phyloP scores from a whole-genome alignment of 2,113 vertebrate species.

The Vombatus ursinus region DNA sequence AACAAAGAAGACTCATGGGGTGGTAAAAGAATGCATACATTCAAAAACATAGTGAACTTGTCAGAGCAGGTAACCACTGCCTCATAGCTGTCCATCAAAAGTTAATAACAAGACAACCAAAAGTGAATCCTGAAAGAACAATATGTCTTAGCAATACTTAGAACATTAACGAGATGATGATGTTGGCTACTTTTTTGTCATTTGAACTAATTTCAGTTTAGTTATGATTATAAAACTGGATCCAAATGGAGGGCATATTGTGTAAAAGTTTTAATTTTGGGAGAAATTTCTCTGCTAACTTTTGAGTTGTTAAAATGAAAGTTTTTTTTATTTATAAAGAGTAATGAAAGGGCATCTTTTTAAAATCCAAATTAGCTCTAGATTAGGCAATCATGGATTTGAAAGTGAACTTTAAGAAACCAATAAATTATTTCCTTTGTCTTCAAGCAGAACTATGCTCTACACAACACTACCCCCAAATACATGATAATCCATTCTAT shows the following conservation, averaged over 20 bases:
- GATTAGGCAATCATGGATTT: background rate
- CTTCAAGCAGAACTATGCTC: background rate
- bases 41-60: background rate
- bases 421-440: background rate
- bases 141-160: background rate
- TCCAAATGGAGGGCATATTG: background rate
- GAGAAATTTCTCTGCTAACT: background rate
- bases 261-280: background rate
- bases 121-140: background rate
- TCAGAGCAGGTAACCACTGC: background rate
- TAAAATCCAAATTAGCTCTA: background rate
- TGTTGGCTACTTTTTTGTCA: background rate
- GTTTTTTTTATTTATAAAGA: background rate
- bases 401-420: background rate
- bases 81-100: background rate
- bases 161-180: background rate
- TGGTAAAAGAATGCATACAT: background rate
- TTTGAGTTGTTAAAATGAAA: background rate
- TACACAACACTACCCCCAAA: background rate
- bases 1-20: background rate
- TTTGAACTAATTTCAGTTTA: background rate
- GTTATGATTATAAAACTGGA: background rate
- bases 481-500: background rate
- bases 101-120: background rate
- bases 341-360: background rate